Conservation (phyloP, 92 coral and sea anemone species). For the Parazoanthus swiftii region DNA sequence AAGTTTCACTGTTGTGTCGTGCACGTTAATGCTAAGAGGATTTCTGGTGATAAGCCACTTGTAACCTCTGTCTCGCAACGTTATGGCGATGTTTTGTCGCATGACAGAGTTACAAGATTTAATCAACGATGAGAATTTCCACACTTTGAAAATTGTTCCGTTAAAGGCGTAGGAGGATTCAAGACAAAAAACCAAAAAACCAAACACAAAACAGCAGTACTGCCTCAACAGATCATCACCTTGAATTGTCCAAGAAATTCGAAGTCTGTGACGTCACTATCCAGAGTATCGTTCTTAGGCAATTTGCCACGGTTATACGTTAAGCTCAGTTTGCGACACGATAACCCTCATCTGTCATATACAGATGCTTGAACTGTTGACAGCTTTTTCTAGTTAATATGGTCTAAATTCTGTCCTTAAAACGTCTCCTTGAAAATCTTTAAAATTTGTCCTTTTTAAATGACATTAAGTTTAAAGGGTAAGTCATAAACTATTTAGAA, state of each 20-base stretch:
- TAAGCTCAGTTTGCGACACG: neutral
- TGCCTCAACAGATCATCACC: neutral
- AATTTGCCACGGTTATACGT: neutral
- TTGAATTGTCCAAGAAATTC: neutral
- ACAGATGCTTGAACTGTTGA: conserved; percentile 3
- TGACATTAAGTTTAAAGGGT: neutral
- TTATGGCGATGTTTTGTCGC: neutral
- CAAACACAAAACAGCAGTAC: neutral
- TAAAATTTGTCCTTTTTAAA: neutral
- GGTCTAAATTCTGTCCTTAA: neutral
- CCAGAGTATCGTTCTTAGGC: neutral
- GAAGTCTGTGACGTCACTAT: neutral
- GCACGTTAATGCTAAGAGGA: neutral
- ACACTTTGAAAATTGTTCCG: neutral
- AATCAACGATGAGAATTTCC: neutral
- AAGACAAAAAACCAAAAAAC: too few relatives aligned
- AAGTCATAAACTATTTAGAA: neutral
- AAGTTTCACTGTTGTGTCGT: neutral
- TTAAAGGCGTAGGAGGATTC: too few relatives aligned
- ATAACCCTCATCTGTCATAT: neutral
- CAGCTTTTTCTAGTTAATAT: conserved; percentile 24
- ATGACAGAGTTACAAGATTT: neutral
- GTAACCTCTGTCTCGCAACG: neutral
- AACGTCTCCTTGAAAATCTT: neutral
- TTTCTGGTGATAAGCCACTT: neutral